Evolutionary conservation across 2,888 invertebrate species (phyloP), one percentile per base, ranked within the genome.

Genomic region (Tanytarsus gracilentus): DNA sequence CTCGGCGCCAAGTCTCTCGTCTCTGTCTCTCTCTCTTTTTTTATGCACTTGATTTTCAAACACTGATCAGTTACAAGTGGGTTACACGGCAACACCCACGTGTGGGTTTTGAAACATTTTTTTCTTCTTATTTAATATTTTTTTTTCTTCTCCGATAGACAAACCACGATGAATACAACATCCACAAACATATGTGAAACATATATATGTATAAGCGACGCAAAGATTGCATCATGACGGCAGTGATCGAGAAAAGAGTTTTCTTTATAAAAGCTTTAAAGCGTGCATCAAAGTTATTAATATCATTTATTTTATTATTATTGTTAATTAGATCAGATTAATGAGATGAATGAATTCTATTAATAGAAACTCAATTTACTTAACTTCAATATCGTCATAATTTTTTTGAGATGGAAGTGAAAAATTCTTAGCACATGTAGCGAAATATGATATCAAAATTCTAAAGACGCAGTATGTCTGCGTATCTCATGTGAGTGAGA

Each of bases 161-260:
- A 58, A 58, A 18, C 40, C 48, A 58, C 30, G 30, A 48, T 27
- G 39, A 18, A 55, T 30, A 27, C 2, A 49, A 49, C 58, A 48
- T 58, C 58, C 48, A 58, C 58, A 48, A 58, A 58, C 58, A 58
- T 58, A 58, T 58, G 55, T 48, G 44, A 21, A 44, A 48, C 58
- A 58, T 58, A 48, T 14, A 55, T 30, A 44, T 30, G 25, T 23
- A 14, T 8, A n/a, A 16, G 40, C n/a, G 21, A 9, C 58, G 48
- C 48, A 40, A 25, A 49, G 58, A 58, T 58, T 58, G 58, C 58
- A 58, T 58, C 58, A 58, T 48, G 58, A 58, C 44, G 44, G 21
- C 40, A 23, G 18, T 23, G 23, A 44, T 23, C 44, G 44, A 44
- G n/a, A n/a, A n/a, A n/a, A 44, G 21, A 16, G n/a, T 40, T 44